Evolutionary conservation across 1,140 invertebrate species (phyloP).

Genomic region (Pemphigus obesinymphae): DNA sequence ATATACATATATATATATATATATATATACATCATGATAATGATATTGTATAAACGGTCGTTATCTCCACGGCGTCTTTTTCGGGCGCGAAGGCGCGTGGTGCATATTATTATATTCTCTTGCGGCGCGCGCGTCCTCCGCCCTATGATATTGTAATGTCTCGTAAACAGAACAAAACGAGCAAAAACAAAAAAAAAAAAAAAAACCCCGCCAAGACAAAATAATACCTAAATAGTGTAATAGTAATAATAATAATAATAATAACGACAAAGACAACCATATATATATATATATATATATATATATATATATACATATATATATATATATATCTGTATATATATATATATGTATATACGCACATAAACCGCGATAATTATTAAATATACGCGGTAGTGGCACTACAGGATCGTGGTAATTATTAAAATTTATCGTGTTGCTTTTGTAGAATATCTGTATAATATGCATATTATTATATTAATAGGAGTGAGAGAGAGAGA

Average conservation of each 20-base stretch:
- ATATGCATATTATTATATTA: background rate
- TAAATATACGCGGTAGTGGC: background rate
- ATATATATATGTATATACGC: no score
- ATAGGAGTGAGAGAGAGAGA: background rate
- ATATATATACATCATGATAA: background rate
- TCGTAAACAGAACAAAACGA: no score
- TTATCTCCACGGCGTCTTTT: background rate
- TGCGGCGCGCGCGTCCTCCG: background rate
- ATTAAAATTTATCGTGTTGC: slow-evolving; percentile 35
- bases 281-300: no score
- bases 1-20: background rate
- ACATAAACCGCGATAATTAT: slow-evolving; percentile 12
- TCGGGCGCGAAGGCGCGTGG: background rate
- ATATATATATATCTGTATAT: no score
- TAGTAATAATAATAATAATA: slow-evolving; percentile 21
- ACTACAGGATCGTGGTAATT: background rate
- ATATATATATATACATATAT: no score
- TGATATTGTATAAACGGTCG: background rate
- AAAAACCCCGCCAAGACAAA: no score
- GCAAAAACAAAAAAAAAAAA: background rate
- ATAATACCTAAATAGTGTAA: no score
- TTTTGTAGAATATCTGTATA: background rate
- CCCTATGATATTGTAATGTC: no score
- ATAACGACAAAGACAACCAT: background rate
- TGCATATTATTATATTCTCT: background rate